phyloP scores from a whole-genome alignment of 1,140 invertebrate genomes.

The Diorhabda elongata region DNA sequence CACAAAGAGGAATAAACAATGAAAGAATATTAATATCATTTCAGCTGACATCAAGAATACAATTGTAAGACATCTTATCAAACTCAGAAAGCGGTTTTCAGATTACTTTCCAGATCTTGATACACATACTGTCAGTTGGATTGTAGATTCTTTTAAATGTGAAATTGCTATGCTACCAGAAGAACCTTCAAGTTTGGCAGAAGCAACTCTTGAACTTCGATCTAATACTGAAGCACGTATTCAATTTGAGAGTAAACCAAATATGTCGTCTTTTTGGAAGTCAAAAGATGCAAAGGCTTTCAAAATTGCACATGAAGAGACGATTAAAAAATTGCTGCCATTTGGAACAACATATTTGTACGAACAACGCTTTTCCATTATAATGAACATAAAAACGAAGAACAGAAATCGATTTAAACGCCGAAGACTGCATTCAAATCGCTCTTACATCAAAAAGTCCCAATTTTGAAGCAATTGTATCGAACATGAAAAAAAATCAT shows the following conservation, averaged over 20 bases:
- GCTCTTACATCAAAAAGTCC: too few relatives aligned
- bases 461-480: too few relatives aligned
- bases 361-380: too few relatives aligned
- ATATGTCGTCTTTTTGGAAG: background rate
- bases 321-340: background rate
- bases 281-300: background rate
- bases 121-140: slow-evolving; percentile 13
- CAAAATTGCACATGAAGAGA: background rate
- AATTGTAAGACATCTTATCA: too few relatives aligned
- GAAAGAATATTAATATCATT: too few relatives aligned
- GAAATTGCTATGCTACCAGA: slow-evolving; percentile 12
- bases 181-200: background rate
- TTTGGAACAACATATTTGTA: background rate
- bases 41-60: slow-evolving; percentile 13
- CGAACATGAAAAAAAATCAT: too few relatives aligned
- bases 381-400: too few relatives aligned
- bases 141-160: slow-evolving; percentile 29
- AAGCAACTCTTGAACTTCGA: background rate
- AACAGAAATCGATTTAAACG: too few relatives aligned
- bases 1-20: too few relatives aligned
- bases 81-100: too few relatives aligned
- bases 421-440: too few relatives aligned
- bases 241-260: background rate
- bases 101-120: too few relatives aligned
- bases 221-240: background rate